phyloP scores from a whole-genome alignment of 2,888 invertebrate genomes.

The Torymus auratus region DNA sequence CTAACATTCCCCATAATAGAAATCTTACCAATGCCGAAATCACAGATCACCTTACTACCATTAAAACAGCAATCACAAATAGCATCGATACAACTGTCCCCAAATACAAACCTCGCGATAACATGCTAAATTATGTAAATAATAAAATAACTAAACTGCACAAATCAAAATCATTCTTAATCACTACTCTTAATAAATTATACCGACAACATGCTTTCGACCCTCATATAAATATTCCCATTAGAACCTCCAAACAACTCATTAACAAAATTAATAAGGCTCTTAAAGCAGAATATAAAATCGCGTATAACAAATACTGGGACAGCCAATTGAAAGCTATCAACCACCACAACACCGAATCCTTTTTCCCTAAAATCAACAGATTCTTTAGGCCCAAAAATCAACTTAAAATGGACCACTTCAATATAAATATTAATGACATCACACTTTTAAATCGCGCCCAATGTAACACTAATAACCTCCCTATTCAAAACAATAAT shows the following conservation, averaged over 20 bases:
- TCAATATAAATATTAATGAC: no score
- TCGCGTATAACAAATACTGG: conserved; percentile 22
- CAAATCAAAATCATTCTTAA: conserved; percentile 13
- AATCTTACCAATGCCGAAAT: conserved; percentile 5
- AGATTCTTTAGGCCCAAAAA: not conserved
- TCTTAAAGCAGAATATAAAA: conserved; percentile 13
- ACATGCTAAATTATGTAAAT: conserved; percentile 3
- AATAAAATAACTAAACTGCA: conserved; percentile 20
- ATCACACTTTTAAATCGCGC: no score
- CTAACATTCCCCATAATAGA: not conserved
- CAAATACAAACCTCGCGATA: conserved; percentile 28
- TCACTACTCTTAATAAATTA: conserved; percentile 4
- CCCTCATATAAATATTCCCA: not conserved
- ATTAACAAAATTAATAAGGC: not conserved
- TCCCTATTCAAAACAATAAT: no score
- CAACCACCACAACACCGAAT: not conserved
- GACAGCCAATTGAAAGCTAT: not conserved
- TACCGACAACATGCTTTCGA: no score
- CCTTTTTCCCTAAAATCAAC: conserved; percentile 34
- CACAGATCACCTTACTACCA: not conserved
- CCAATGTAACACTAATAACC: no score
- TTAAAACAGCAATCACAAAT: not conserved
- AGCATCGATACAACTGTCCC: not conserved
- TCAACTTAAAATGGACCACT: not conserved
- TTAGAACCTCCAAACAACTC: not conserved